Evolutionary conservation across 2,113 vertebrate genomes (phyloP).

Genomic region (Chaetodon trifascialis): DNA sequence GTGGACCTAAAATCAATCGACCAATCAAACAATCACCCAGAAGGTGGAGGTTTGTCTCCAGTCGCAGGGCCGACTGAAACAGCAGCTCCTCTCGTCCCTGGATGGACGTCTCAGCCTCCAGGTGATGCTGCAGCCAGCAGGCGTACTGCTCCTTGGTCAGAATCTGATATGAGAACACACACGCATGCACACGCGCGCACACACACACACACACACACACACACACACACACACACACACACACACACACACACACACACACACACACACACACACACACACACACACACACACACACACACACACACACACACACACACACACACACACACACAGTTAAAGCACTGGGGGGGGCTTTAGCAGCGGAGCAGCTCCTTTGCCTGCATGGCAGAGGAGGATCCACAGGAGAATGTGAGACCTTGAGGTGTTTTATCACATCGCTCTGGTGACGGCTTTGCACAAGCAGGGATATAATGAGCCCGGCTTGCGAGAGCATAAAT

Average conservation of each 20-base stretch:
- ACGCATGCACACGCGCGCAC: constrained; percentile 16
- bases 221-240: not conserved
- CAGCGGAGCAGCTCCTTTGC: not conserved
- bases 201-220: constrained; percentile 29
- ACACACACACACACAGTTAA: not conserved
- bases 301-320: constrained; percentile 22
- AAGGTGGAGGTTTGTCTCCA: constrained; percentile 95
- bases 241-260: constrained; percentile 33
- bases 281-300: constrained; percentile 35
- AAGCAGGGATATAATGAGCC: constrained; percentile 56
- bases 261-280: constrained; percentile 25
- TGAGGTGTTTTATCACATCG: constrained; percentile 57
- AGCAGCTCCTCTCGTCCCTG: constrained; percentile 94
- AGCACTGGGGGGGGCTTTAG: not conserved
- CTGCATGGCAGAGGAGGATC: constrained; percentile 30
- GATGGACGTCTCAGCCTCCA: constrained; percentile 93
- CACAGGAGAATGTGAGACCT: constrained; percentile 53
- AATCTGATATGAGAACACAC: constrained; percentile 80
- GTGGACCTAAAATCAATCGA: not conserved
- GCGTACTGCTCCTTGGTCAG: constrained; percentile 95
- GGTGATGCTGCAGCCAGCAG: constrained; percentile 92
- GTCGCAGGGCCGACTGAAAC: constrained; percentile 90
- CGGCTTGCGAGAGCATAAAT: constrained; percentile 69
- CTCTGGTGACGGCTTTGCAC: constrained; percentile 41
- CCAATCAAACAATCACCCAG: constrained; percentile 85